Percentiles rank a stretch among this genome's conserved stretches.
These are phyloP conservation scores for Ormyrus pomaceus DNA, from an alignment of 2,888 invertebrate genomes.

Conservation along the genomic window DNA sequence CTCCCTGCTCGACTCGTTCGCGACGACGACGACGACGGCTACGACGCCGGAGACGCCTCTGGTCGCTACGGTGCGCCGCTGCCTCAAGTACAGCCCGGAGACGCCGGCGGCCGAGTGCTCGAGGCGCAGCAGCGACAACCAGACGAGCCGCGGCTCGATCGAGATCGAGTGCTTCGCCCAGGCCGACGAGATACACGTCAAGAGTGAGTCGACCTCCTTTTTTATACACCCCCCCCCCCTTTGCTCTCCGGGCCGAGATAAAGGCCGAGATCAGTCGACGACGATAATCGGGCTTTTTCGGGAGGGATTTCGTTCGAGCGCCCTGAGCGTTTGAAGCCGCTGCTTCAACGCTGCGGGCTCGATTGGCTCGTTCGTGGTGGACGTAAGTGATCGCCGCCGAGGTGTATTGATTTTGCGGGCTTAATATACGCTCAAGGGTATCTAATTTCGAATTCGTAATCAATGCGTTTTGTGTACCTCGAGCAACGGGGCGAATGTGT, in stretches of 20 bases:
- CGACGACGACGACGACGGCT: constrained; percentile 42
- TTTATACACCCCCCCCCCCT: neutral
- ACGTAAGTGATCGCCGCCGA: no score
- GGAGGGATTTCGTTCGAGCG: neutral
- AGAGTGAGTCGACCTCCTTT: constrained; percentile 78
- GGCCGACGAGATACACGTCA: constrained; percentile 81
- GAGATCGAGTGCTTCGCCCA: constrained; percentile 80
- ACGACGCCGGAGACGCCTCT: constrained; percentile 72
- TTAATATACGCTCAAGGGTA: no score
- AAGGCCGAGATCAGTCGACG: neutral
- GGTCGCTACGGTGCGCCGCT: constrained; percentile 72
- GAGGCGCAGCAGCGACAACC: constrained; percentile 17
- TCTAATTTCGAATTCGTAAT: no score
- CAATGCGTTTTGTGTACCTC: no score
- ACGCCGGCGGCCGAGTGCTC: constrained; percentile 37
- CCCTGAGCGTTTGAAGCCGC: neutral
- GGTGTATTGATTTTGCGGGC: no score
- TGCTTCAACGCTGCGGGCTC: neutral
- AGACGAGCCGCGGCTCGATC: constrained; percentile 77
- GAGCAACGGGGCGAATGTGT: no score
- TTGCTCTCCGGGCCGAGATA: neutral
- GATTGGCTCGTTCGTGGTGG: no score
- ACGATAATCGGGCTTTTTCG: neutral
- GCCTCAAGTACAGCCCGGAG: constrained; percentile 73
- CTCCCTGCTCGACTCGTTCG: constrained; percentile 61